A percentile compares a stretch with the other conserved stretches of the same genome.
These are phyloP conservation scores for Xylota sylvarum DNA, from an alignment of 2,888 invertebrate genomes.

Conservation along the genomic window DNA sequence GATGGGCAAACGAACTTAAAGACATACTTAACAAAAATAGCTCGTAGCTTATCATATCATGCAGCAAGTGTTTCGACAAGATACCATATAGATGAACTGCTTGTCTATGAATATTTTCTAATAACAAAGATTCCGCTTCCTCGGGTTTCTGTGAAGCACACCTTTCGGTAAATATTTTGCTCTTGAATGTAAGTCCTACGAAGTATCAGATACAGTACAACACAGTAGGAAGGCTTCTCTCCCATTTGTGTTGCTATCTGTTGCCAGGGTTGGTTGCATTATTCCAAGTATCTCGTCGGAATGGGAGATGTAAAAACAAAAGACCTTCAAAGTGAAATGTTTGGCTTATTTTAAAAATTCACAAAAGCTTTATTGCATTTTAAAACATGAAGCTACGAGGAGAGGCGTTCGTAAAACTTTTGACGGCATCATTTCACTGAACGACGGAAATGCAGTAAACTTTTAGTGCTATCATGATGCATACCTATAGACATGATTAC, in stretches of 20 bases:
- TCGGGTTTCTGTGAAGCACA: neutral
- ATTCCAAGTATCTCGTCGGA: neutral
- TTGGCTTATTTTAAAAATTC: constrained; percentile 6
- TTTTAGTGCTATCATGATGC: constrained; percentile 1
- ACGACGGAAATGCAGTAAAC: constrained; percentile 3
- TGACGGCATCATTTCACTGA: neutral
- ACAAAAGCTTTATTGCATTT: neutral
- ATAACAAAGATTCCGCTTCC: neutral
- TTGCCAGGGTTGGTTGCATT: neutral
- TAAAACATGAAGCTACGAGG: neutral
- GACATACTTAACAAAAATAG: neutral
- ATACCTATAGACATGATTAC: neutral
- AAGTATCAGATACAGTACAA: neutral
- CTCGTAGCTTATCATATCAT: too few species aligned
- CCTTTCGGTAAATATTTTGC: neutral
- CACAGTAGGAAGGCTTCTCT: neutral
- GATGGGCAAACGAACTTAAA: neutral
- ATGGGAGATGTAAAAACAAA: neutral
- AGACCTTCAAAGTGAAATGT: neutral
- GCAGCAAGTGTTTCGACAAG: too few species aligned
- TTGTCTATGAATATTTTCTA: neutral
- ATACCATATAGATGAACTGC: too few species aligned
- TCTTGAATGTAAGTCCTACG: neutral
- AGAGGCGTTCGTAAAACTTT: neutral
- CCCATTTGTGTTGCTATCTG: neutral